Evolutionary conservation across 2,888 invertebrate species (phyloP), one percentile per base, ranked within the genome.

Genomic region (Scaptomyza reducta): DNA sequence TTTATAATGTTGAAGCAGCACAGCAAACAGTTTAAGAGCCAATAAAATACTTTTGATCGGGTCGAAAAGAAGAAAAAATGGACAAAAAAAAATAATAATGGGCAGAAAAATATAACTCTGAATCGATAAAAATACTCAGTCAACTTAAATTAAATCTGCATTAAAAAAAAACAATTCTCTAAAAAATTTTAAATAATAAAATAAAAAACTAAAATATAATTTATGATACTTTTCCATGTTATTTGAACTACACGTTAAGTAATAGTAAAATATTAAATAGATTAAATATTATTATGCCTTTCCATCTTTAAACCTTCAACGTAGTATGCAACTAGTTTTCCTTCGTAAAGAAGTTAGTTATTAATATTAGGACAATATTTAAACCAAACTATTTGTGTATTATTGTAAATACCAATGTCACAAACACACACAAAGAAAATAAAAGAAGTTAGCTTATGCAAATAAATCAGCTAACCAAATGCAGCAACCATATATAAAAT

Each of bases 391-490:
- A 14, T 14, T 14, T 14, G n/a, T 22, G 16, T 47, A 11, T 60
- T 41, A 38, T 25, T 45, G 6, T 31, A 31, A 31, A 25, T 46
- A 41, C 33, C 63, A 65, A 64, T 64, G 63, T 64, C 54, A 64
- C 31, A 53, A 40, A 35, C 2, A n/a, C 1, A 51, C 38, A 45
- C 25, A 35, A 25, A 61, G 27, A 11, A 22, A 13, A n/a, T n/a
- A n/a, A 31, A 63, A 38, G 10, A 6, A 44, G 38, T 50, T 40
- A 59, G 38, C 51, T 58, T 68, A 68, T 68, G 60, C 61, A 29
- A 62, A 31, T 53, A 70, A 56, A 56, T 62, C 50, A 54, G 56
- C 44, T 44, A 65, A 44, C 77, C 79, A 75, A 78, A 82, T 79
- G 82, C 78, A 59, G 67, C 56, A 71, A 75, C 62, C 50, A 53